phyloP scores from a whole-genome alignment of 2,888 invertebrate species.

The Biston stratarius region DNA sequence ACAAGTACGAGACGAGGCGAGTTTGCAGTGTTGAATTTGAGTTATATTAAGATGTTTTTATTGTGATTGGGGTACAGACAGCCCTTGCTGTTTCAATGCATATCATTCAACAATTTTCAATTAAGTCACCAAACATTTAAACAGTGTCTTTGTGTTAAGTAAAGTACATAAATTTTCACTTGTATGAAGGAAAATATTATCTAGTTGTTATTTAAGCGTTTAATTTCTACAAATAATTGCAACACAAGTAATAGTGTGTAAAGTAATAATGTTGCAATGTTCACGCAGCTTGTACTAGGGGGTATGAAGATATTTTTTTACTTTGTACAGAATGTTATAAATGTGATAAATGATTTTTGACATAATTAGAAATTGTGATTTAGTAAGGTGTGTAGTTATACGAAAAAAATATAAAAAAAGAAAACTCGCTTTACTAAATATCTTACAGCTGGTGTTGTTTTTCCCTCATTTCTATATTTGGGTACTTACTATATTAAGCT shows the following conservation, averaged over 20 bases:
- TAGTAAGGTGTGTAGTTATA: conserved; percentile 82
- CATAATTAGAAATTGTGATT: conserved; percentile 85
- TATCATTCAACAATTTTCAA: conserved; percentile 41
- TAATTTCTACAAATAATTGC: conserved; percentile 54
- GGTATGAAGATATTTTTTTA: conserved; percentile 84
- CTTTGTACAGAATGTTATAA: conserved; percentile 84
- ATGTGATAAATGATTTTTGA: conserved; percentile 84
- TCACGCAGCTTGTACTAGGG: conserved; percentile 76
- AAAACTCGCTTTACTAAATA: conserved; percentile 81
- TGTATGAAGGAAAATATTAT: conserved; percentile 44
- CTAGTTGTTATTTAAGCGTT: conserved; percentile 47
- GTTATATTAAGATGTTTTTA: neutral
- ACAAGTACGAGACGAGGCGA: no score
- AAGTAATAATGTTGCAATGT: conserved; percentile 60
- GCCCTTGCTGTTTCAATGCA: conserved; percentile 28
- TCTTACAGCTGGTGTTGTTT: conserved; percentile 75
- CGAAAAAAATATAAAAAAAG: conserved; percentile 66
- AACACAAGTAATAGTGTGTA: conserved; percentile 49
- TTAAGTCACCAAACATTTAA: conserved; percentile 36
- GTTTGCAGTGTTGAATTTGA: no score
- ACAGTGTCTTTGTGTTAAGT: conserved; percentile 52
- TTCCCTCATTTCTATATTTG: conserved; percentile 81
- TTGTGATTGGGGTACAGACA: neutral
- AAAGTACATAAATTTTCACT: conserved; percentile 51
- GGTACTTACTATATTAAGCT: conserved; percentile 81